A percentile compares a stretch with the other conserved stretches of the same genome.
Evolutionary conservation across 2,113 vertebrate genomes (phyloP).

Genomic region (Cichladusa arquata): DNA sequence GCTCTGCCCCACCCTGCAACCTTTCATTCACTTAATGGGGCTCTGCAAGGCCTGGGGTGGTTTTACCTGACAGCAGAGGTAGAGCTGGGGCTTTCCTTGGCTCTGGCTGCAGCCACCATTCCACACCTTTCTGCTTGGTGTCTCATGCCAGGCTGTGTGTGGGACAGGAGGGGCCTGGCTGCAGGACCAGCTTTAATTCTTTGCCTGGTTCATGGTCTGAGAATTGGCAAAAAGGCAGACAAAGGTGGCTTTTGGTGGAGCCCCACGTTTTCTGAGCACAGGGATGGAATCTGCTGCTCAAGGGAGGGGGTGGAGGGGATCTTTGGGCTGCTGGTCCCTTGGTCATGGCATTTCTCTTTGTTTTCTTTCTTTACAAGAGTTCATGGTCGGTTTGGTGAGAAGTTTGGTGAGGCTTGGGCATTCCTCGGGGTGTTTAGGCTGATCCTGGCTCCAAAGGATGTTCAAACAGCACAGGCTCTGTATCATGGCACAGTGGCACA

Average conservation of each 20-base stretch:
- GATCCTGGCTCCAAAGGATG: too few relatives aligned
- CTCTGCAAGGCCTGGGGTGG: neutral
- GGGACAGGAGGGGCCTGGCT: neutral
- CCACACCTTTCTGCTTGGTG: neutral
- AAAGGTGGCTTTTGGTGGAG: neutral
- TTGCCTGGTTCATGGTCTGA: neutral
- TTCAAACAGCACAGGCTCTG: too few relatives aligned
- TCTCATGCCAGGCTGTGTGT: neutral
- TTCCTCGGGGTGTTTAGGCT: too few relatives aligned
- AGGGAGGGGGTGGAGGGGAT: neutral
- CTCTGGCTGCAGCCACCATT: accelerated
- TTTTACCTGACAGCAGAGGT: neutral
- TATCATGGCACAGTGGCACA: accelerated
- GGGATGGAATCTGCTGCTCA: neutral
- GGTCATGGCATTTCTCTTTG: accelerated
- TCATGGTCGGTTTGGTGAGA: too few relatives aligned
- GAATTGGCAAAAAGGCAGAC: neutral
- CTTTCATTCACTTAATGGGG: neutral
- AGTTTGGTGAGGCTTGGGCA: too few relatives aligned
- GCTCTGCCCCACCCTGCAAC: slow-evolving; percentile 1
- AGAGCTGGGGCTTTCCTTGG: neutral
- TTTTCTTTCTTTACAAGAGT: too few relatives aligned
- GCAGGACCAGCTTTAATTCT: neutral
- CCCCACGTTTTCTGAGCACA: accelerated
- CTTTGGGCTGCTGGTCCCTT: accelerated